Evolutionary conservation across 2,113 vertebrate species (phyloP).

Genomic region (Cryptomyrus ogoouensis): DNA sequence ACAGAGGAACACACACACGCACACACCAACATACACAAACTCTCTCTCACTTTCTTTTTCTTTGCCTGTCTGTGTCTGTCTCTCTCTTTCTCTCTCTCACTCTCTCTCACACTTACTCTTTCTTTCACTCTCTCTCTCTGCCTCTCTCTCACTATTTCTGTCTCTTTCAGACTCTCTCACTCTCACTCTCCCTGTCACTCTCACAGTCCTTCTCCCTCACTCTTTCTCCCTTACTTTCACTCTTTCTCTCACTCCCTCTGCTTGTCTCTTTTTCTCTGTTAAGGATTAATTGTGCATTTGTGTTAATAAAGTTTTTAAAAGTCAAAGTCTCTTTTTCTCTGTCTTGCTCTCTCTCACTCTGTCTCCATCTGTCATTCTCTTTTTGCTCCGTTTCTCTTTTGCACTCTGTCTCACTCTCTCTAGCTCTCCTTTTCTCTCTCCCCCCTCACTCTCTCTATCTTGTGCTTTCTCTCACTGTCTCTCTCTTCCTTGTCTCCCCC

Average conservation of each 20-base stretch:
- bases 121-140: background rate
- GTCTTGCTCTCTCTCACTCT: no score
- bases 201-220: no score
- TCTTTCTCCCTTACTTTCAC: no score
- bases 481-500: background rate
- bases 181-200: no score
- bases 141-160: no score
- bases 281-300: no score
- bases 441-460: background rate
- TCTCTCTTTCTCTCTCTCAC: background rate
- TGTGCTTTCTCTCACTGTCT: background rate
- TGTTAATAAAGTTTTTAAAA: no score
- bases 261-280: background rate
- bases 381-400: no score
- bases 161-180: background rate
- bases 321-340: no score
- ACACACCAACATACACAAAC: background rate
- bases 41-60: background rate
- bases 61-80: background rate
- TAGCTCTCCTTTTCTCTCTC: no score
- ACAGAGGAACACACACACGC: constrained; percentile 9
- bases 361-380: no score
- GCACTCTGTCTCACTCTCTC: no score
- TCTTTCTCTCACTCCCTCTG: background rate
- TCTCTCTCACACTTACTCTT: background rate